A percentile compares a stretch with the other conserved stretches of the same genome.
phyloP scores from a whole-genome alignment of 2,113 vertebrate genomes.

The Eonycteris spelaea region DNA sequence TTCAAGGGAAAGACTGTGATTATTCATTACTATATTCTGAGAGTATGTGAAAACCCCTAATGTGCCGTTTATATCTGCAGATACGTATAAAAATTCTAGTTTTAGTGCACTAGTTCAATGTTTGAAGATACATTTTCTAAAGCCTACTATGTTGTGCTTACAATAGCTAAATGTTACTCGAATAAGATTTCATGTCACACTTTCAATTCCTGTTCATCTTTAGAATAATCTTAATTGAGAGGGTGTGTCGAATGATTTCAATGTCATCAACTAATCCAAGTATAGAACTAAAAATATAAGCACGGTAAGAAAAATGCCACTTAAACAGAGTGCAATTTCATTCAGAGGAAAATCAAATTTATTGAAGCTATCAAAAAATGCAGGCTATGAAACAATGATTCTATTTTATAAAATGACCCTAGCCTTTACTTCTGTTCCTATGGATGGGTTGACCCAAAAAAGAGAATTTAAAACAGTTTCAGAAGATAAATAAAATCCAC shows the following conservation, averaged over 20 bases:
- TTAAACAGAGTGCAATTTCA: not conserved
- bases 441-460: not conserved
- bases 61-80: not conserved
- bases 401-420: not conserved
- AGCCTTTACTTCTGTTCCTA: not conserved
- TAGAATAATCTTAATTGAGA: conserved; percentile 24
- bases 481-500: not conserved
- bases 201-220: conserved; percentile 31
- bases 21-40: not conserved
- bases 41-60: not conserved
- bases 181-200: conserved; percentile 18
- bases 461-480: not conserved
- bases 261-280: conserved; percentile 34
- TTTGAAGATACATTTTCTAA: not conserved
- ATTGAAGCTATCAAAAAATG: not conserved
- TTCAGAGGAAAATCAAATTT: not conserved
- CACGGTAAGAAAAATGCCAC: not conserved
- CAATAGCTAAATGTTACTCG: conserved; percentile 21
- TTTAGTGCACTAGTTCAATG: not conserved
- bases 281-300: conserved; percentile 38
- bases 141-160: not conserved
- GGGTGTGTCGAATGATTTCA: not conserved
- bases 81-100: not conserved
- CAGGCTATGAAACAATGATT: not conserved
- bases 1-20: not conserved